Percentiles rank a stretch among this genome's conserved stretches.
Evolutionary conservation across 1,140 invertebrate species (phyloP).

Genomic region (Papilio helenus): DNA sequence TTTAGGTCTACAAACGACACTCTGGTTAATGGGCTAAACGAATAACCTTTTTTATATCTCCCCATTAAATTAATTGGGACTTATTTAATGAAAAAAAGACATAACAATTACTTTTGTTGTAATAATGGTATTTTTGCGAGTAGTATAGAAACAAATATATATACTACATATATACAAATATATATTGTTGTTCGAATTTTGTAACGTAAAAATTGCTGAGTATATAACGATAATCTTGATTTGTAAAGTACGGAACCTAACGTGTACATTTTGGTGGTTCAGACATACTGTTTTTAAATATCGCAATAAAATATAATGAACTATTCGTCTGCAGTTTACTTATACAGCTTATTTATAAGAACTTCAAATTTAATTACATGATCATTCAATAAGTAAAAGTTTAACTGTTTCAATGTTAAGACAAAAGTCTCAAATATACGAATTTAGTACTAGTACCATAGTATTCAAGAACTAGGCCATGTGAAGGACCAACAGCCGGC

Average conservation of each 20-base stretch:
- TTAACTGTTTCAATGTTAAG: no score
- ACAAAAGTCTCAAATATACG: background rate
- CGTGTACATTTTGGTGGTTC: background rate
- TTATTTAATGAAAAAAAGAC: slow-evolving; percentile 17
- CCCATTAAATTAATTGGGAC: slow-evolving; percentile 30
- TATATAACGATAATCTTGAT: background rate
- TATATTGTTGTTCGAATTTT: no score
- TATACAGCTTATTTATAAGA: no score
- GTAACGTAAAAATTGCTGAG: no score
- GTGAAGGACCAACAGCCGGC: background rate
- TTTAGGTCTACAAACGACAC: slow-evolving; percentile 38
- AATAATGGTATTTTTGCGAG: background rate
- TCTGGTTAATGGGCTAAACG: slow-evolving; percentile 39
- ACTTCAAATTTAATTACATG: no score
- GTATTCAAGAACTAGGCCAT: slow-evolving; percentile 12
- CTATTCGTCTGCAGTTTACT: no score
- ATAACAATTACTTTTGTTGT: background rate
- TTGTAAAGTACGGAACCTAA: background rate
- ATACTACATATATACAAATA: no score
- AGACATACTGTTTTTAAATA: no score
- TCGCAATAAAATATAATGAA: no score
- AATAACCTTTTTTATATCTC: slow-evolving; percentile 39
- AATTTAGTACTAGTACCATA: background rate
- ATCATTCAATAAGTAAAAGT: no score
- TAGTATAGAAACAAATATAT: background rate